A percentile compares a stretch with the other conserved stretches of the same genome.
Conservation (phyloP, 1,140 invertebrate genomes). For the Planococcus citri region DNA sequence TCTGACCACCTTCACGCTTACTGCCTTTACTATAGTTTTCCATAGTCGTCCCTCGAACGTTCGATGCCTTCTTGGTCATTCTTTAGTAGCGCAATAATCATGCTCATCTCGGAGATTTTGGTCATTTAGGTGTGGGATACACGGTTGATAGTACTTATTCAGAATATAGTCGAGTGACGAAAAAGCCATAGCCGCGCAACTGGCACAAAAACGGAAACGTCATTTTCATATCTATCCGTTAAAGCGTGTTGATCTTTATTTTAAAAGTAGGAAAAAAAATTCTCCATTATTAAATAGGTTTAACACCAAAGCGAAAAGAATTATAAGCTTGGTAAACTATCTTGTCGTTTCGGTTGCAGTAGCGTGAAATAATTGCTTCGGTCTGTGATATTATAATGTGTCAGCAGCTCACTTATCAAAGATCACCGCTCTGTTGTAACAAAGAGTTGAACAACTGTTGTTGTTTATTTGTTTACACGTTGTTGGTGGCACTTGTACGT, state of each 20-base stretch:
- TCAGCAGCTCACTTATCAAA: slow-evolving; percentile 6
- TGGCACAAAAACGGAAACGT: slow-evolving; percentile 16
- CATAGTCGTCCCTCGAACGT: neutral
- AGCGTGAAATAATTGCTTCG: slow-evolving; percentile 2
- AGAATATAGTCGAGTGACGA: neutral
- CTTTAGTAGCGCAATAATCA: neutral
- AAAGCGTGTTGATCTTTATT: neutral
- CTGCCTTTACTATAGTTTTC: slow-evolving; percentile 2
- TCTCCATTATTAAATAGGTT: neutral
- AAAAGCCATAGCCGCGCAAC: neutral
- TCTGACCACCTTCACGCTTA: slow-evolving; percentile 14
- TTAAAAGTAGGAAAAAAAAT: too few relatives aligned
- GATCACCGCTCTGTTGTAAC: neutral
- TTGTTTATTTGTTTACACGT: neutral
- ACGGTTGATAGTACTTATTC: neutral
- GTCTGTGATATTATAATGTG: slow-evolving; percentile 7
- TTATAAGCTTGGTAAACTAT: neutral
- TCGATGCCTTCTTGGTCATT: neutral
- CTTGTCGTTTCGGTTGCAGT: neutral
- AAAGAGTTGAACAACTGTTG: neutral
- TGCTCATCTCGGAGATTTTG: neutral
- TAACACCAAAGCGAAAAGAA: slow-evolving; percentile 2
- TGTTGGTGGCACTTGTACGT: neutral
- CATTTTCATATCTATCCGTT: slow-evolving; percentile 15
- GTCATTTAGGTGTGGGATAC: slow-evolving; percentile 5